These are phyloP conservation scores for Mythimna vitellina DNA, from an alignment of 2,888 invertebrate genomes.

Conservation along the genomic window DNA sequence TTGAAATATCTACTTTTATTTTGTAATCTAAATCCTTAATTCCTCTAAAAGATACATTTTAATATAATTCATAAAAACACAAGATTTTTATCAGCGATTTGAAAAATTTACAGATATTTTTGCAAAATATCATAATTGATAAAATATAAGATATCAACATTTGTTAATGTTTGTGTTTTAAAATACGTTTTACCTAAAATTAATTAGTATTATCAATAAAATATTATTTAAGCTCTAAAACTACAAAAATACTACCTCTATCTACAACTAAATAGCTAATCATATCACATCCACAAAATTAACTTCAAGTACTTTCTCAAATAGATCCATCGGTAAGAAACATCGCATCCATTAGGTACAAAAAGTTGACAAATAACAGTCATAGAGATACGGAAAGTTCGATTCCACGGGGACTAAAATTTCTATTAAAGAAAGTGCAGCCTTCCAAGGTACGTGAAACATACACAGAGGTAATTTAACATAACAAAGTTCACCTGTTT, in stretches of 20 bases:
- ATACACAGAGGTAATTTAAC: constrained; percentile 68
- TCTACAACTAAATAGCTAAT: constrained; percentile 40
- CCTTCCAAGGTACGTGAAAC: constrained; percentile 69
- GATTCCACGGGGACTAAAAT: constrained; percentile 69
- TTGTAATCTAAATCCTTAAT: too few relatives aligned
- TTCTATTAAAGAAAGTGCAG: constrained; percentile 78
- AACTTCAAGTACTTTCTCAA: constrained; percentile 55
- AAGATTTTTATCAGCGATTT: not conserved
- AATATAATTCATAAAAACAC: too few relatives aligned
- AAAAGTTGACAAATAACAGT: constrained; percentile 68
- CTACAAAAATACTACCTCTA: constrained; percentile 14
- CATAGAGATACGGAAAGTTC: constrained; percentile 65
- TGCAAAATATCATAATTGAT: too few relatives aligned
- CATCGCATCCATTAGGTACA: constrained; percentile 59
- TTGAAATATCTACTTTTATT: not conserved
- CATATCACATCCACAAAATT: constrained; percentile 52
- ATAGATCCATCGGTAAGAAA: constrained; percentile 59
- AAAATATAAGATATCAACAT: not conserved
- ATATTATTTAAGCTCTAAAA: constrained; percentile 24
- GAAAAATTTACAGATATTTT: not conserved
- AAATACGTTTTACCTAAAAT: not conserved
- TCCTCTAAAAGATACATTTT: too few relatives aligned
- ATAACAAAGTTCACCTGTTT: constrained; percentile 83
- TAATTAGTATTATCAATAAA: not conserved
- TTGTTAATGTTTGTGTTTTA: not conserved